These are phyloP conservation scores for Apantesis nais DNA, from an alignment of 2,888 invertebrate genomes.

Conservation along the genomic window DNA sequence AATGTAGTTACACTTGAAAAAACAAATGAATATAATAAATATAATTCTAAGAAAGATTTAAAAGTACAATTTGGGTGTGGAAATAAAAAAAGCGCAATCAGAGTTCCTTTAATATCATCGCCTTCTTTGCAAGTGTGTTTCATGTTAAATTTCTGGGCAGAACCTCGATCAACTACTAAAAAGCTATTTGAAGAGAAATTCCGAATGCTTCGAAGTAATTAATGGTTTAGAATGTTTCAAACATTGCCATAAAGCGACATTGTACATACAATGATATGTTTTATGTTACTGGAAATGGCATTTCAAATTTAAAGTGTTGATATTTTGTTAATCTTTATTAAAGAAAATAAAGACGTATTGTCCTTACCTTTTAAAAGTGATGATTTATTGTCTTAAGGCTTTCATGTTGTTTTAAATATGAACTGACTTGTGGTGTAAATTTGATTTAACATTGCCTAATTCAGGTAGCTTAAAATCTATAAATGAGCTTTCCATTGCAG, in stretches of 20 bases:
- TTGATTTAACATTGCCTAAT: no score
- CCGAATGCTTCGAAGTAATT: background rate
- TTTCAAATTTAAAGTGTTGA: constrained; percentile 7
- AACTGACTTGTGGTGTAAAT: background rate
- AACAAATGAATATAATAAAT: background rate
- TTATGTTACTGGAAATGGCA: background rate
- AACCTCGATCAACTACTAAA: background rate
- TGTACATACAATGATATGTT: background rate
- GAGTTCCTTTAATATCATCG: background rate
- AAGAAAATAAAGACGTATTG: constrained; percentile 16
- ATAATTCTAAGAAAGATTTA: background rate
- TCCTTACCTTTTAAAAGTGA: constrained; percentile 3
- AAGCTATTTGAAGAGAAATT: background rate
- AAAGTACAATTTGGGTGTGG: background rate
- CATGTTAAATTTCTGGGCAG: constrained; percentile 8
- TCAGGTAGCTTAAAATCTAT: no score
- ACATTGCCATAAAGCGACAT: background rate
- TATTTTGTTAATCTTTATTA: background rate
- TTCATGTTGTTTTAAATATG: background rate
- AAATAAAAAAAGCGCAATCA: background rate
- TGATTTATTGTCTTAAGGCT: background rate
- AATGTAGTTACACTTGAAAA: background rate
- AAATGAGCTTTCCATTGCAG: no score
- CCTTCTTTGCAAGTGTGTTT: constrained; percentile 4
- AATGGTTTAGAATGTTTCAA: background rate